phyloP scores from a whole-genome alignment of 2,113 vertebrate genomes.

The Alethe diademata region DNA sequence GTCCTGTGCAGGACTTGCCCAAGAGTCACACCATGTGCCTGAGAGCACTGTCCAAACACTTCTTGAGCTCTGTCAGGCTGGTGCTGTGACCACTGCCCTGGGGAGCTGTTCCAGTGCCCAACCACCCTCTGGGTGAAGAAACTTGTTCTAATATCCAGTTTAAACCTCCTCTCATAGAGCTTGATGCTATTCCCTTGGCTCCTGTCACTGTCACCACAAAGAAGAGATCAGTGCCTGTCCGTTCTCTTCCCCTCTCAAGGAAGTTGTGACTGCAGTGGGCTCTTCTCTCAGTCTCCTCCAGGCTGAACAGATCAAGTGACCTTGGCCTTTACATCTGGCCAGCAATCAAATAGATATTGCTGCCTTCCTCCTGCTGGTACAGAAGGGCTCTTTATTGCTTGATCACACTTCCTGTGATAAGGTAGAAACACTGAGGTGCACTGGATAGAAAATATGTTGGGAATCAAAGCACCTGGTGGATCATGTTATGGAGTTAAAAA shows the following conservation, averaged over 20 bases:
- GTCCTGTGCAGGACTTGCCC: accelerated
- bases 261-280: neutral
- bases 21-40: neutral
- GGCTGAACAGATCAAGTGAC: neutral
- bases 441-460: neutral
- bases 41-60: accelerated
- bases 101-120: neutral
- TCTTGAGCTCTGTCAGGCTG: neutral
- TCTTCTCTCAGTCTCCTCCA: neutral
- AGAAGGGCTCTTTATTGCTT: neutral
- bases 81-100: neutral
- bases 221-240: neutral
- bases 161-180: neutral
- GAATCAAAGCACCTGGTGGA: neutral
- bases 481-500: neutral
- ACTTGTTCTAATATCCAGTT: accelerated
- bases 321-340: neutral
- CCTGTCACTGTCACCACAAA: neutral
- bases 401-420: neutral
- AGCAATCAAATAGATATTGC: neutral
- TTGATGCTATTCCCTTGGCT: neutral
- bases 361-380: neutral
- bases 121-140: accelerated
- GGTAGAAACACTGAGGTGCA: neutral
- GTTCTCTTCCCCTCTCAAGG: accelerated